Percentiles rank a stretch among this genome's conserved stretches.
Evolutionary conservation across 1,140 invertebrate species (phyloP).

Genomic region (Drosophila ogumai): DNA sequence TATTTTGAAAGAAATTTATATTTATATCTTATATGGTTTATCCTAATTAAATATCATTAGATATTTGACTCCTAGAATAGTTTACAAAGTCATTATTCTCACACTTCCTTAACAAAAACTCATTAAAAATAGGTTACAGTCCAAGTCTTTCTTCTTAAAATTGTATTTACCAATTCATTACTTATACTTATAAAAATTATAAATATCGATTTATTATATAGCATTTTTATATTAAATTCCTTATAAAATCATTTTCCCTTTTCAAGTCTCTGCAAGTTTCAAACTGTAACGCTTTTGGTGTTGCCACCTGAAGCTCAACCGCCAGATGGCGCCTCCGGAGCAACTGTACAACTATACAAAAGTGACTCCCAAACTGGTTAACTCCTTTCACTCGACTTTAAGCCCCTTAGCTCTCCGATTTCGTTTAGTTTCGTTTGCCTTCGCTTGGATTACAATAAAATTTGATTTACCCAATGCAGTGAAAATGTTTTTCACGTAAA

Average conservation of each 20-base stretch:
- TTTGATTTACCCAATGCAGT: conserved; percentile 40
- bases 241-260: accelerated
- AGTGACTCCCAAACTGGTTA: conserved; percentile 25
- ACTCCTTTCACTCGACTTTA: conserved; percentile 29
- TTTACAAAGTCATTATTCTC: too few relatives aligned
- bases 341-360: not conserved
- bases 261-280: not conserved
- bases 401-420: not conserved
- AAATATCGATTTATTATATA: not conserved
- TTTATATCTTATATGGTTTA: too few relatives aligned
- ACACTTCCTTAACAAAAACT: too few relatives aligned
- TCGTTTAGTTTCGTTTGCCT: conserved; percentile 9
- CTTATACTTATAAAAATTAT: not conserved
- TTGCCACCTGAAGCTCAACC: conserved; percentile 23
- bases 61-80: too few relatives aligned
- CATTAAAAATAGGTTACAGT: too few relatives aligned
- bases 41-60: too few relatives aligned
- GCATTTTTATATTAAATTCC: too few relatives aligned
- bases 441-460: conserved; percentile 24
- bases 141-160: too few relatives aligned
- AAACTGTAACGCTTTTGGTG: conserved; percentile 33
- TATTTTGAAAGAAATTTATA: too few relatives aligned
- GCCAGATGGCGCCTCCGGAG: conserved; percentile 20
- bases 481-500: conserved; percentile 26
- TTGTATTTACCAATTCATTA: not conserved